Base-by-base conservation (phyloP, 2,113 vertebrate genomes). In the Atrichornis clamosus region DNA sequence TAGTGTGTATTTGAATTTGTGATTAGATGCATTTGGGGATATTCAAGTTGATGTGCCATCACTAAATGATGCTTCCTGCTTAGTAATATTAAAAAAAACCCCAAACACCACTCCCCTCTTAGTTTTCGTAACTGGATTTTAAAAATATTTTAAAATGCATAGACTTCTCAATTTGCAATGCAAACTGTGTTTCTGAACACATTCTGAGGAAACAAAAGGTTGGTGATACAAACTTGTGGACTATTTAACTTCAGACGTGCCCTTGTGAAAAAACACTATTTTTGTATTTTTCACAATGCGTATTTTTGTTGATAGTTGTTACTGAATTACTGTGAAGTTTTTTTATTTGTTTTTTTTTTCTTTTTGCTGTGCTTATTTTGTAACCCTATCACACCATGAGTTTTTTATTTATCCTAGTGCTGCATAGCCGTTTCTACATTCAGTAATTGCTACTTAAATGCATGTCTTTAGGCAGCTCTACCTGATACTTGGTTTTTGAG, bases 1-100 rank as follows among this genome's bases (percentile, higher is more conserved):
- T 12, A 52, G 41, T 75, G 44, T 42, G 14, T 85, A 44, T 87
- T 88, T 90, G 85, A 76, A 53, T 80, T 85, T 83, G 28, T 85
- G 62, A 79, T 90, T 73, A 44, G 46, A 76, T 68, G 28, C 7
- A 7, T 90, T 87, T 82, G n/a, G 11, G 53, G 7, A 32, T 93
- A 83, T 85, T 90, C 85, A 85, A 85, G 35, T 28, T 62, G 35
- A 56, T 83, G 15, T 93, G 41, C 41, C 15, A 9, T 95, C n/a
- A 32, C 12, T 11, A 47, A 70, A 7, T 68, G 35, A n/a, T 89
- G 32, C 47, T 84, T 87, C 20, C 19, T 63, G 37, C 32, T 85
- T 32, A 83, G 26, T 89, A 91, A 62, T 70, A 35, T 49, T 22
- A 28, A 37, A 12, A 7, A 18, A 80, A 64, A 78, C 3, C 2